Base-by-base conservation (phyloP, 2,888 invertebrate species). In the Drosophila algonquin region DNA sequence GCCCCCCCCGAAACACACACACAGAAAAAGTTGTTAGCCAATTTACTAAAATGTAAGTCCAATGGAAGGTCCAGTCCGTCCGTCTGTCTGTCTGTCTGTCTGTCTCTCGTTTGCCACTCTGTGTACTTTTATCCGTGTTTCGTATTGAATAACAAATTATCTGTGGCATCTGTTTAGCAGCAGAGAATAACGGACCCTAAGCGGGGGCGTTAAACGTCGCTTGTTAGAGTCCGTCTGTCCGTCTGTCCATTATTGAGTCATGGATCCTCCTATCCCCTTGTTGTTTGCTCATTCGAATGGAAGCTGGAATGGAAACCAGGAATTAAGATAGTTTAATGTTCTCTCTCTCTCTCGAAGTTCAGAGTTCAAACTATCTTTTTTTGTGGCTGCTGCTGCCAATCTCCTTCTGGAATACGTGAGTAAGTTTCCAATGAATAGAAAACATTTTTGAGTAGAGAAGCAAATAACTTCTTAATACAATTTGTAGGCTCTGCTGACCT, bases 61-160 rank as follows among this genome's bases (percentile, higher is more conserved):
- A 76, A 65, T 67, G 57, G 64, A 61, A 64, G 61, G 63, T 47
- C 24, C 24, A 21, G 24, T 24, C 24, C 21, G 24, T 24, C 24
- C 21, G 24, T 24, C 21, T 24, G 24, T 24, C 24, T 5, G 24
- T 24, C 24, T 24, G 0, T 24, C 24, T 30, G 14, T 59, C 44
- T 27, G n/a, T 69, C 84, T 84, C 75, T 24, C 24, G 87, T 87
- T 87, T 84, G 78, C 84, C 76, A 79, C 79, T 80, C 40, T 79
- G 86, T 83, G 83, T 83, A 75, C 86, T 75, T 82, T 86, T 74
- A 40, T 40, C 77, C 76, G 73, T 73, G 84, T 80, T 73, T 80
- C 82, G 87, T 75, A 87, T 85, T 87, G 84, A 87, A 85, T 85
- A 85, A 87, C 84, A 85, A 84, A 87, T 85, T 77, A 80, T 82